Percentiles rank a stretch among this genome's conserved stretches.
These are phyloP conservation scores for Raphicerus campestris DNA, from an alignment of 2,113 vertebrate species.

Conservation along the genomic window DNA sequence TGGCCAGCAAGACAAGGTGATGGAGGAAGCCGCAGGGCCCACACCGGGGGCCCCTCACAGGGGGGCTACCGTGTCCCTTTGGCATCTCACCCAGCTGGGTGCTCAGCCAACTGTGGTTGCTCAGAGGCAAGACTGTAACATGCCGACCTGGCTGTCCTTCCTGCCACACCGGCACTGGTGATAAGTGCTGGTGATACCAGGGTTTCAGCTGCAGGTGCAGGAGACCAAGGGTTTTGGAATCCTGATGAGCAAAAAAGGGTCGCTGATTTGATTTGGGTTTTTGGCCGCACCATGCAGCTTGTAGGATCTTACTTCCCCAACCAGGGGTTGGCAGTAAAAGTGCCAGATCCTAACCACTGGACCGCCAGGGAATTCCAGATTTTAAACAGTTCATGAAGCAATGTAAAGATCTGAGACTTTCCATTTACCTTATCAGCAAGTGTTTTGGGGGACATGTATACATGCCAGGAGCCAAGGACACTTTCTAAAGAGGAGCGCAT, in stretches of 20 bases:
- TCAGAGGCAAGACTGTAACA: too few relatives aligned
- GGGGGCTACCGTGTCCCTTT: background rate
- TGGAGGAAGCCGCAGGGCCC: background rate
- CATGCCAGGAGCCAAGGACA: background rate
- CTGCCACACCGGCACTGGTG: fast-evolving
- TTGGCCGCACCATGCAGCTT: background rate
- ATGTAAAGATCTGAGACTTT: background rate
- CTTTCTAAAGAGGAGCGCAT: background rate
- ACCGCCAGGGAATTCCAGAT: background rate
- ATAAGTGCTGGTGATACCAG: fast-evolving
- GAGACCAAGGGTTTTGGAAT: background rate
- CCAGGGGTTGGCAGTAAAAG: background rate
- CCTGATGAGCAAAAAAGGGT: too few relatives aligned
- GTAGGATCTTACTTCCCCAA: background rate
- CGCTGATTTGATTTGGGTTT: background rate
- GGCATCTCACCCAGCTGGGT: background rate
- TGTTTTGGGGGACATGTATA: too few relatives aligned
- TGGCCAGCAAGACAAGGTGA: background rate
- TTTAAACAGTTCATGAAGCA: background rate
- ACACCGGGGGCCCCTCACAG: fast-evolving
- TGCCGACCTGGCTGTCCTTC: background rate
- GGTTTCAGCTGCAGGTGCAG: background rate
- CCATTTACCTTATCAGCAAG: background rate
- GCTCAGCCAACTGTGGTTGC: background rate
- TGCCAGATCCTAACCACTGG: background rate